Percentiles rank a stretch among this genome's conserved stretches.
Conservation (phyloP, 2,797 vertebrate species). For the Acanthopagrus latus region DNA sequence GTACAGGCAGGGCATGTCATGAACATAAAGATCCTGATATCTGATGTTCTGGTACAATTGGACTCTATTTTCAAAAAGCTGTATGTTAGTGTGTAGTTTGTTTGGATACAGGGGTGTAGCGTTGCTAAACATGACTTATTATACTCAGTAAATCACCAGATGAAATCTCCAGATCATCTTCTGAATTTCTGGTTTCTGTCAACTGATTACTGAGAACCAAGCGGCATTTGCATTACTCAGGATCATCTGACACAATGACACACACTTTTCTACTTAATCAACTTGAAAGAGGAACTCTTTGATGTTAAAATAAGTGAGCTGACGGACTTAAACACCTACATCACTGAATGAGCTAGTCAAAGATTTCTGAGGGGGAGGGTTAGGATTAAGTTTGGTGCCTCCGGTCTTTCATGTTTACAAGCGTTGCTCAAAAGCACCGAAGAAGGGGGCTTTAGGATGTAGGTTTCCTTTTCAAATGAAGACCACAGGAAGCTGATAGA, state of each 20-base stretch:
- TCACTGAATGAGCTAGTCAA: neutral
- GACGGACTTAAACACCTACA: neutral
- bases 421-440: neutral
- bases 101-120: neutral
- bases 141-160: neutral
- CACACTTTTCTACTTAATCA: neutral
- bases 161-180: constrained; percentile 10
- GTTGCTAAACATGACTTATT: neutral
- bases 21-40: neutral
- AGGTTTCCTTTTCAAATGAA: neutral
- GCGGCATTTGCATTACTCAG: neutral
- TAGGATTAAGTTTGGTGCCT: neutral
- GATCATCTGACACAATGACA: constrained; percentile 12
- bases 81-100: neutral
- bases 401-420: neutral
- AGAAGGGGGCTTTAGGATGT: neutral
- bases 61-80: neutral
- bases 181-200: neutral
- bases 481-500: no score
- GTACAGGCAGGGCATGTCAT: neutral
- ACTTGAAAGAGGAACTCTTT: neutral
- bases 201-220: neutral
- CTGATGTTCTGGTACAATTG: neutral
- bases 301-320: constrained; percentile 8
- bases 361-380: neutral